Base-by-base conservation (phyloP, 2,888 invertebrate genomes). In the Diachrysia chrysitis region DNA sequence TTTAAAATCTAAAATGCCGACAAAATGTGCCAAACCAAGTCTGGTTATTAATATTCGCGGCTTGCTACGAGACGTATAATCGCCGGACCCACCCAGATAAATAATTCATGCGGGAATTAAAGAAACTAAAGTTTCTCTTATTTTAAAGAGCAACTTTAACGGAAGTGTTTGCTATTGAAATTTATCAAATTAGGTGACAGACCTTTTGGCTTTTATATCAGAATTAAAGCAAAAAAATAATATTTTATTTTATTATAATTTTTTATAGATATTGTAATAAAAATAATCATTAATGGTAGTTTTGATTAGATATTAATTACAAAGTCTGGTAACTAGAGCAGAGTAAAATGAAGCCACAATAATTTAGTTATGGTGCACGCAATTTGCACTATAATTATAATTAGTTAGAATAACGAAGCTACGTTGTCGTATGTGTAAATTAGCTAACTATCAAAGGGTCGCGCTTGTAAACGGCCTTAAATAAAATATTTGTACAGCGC, bases 81-180 rank as follows among this genome's bases (percentile, higher is more conserved):
- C 66, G 76, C 76, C 67, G 76, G 75, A 77, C 79, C 82, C 78
- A 76, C 81, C 79, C 73, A 78, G 73, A 85, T 87, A 83, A 87
- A 87, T 87, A 86, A 88, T 87, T 86, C 86, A 87, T 85, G 82
- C 68, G 70, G 76, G 80, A 87, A 84, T 87, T 86, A 85, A 87
- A 87, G 85, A 87, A 86, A 79, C 86, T 83, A 71, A 84, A 87
- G 82, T 85, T 87, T 76, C 77, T 71, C 77, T 69, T 73, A 83
- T 80, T 86, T 85, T 83, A 86, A 73, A 73, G 76, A 78, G 61
- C 61, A 61, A 71, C 58, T 73, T 69, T 78, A 70, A 87, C 83
- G 77, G 83, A 85, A 85, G 79, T 86, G 83, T 86, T 86, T 86
- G 83, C 79, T 69, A 72, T 80, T 73, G 71, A 73, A 83, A 78